Percentiles rank a stretch among this genome's conserved stretches.
Evolutionary conservation across 1,140 invertebrate genomes (phyloP).

Genomic region (Pseudachorutes palmiensis): DNA sequence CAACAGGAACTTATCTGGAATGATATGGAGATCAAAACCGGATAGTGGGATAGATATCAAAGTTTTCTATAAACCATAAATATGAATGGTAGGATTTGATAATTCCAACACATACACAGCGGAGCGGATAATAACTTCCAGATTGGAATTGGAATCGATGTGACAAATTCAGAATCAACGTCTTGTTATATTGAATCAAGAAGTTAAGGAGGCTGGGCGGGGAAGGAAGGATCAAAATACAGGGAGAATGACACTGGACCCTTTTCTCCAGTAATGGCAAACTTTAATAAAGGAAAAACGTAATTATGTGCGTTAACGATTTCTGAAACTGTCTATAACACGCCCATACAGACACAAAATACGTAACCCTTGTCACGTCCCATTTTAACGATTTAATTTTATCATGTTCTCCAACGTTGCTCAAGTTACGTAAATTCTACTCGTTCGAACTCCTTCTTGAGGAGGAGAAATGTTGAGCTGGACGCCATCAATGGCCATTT

Average conservation of each 20-base stretch:
- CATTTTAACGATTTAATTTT: constrained; percentile 13
- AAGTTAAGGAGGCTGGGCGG: no score
- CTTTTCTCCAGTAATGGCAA: background rate
- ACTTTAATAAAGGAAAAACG: background rate
- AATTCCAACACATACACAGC: background rate
- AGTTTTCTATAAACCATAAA: background rate
- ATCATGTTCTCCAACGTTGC: background rate
- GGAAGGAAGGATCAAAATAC: background rate
- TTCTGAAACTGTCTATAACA: background rate
- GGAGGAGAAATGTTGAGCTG: no score
- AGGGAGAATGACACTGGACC: background rate
- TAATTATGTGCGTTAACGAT: background rate
- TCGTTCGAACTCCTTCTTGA: no score
- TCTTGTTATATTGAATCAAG: no score
- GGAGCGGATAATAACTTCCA: background rate
- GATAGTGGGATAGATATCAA: background rate
- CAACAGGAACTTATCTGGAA: background rate
- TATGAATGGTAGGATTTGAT: background rate
- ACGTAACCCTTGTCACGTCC: constrained; percentile 12
- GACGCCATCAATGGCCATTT: background rate
- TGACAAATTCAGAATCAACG: background rate
- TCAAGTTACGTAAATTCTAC: background rate
- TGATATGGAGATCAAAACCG: background rate
- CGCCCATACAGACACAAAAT: background rate
- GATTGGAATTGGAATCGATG: background rate